phyloP scores from a whole-genome alignment of 2,888 invertebrate species.

The Euzophera pinguis region DNA sequence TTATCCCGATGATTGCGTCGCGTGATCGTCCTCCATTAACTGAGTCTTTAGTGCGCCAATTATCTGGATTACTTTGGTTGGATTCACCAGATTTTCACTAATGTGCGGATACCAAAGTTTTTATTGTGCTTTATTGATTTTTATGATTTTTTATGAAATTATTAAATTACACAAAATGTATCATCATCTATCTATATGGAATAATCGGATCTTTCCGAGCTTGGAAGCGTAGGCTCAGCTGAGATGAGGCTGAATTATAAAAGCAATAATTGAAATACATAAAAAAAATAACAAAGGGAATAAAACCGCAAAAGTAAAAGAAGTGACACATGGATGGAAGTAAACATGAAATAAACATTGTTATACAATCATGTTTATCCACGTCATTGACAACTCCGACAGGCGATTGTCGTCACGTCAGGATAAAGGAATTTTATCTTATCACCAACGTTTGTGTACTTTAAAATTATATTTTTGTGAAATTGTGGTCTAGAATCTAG shows the following conservation, averaged over 20 bases:
- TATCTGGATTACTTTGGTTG: background rate
- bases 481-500: no score
- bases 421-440: background rate
- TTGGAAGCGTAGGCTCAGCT: no score
- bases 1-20: background rate
- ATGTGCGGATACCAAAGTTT: background rate
- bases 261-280: no score
- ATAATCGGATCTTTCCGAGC: no score
- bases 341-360: no score
- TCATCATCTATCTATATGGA: no score
- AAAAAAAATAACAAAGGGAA: no score
- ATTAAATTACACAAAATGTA: background rate
- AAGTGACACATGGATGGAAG: no score
- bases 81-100: background rate
- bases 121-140: background rate
- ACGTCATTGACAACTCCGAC: background rate
- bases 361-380: background rate
- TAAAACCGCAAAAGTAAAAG: no score
- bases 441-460: background rate
- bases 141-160: no score
- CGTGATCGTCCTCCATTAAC: background rate
- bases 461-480: background rate
- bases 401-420: background rate
- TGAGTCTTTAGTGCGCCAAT: background rate
- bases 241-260: no score